phyloP scores from a whole-genome alignment of 2,888 invertebrate species.

The Aleiodes alternator region DNA sequence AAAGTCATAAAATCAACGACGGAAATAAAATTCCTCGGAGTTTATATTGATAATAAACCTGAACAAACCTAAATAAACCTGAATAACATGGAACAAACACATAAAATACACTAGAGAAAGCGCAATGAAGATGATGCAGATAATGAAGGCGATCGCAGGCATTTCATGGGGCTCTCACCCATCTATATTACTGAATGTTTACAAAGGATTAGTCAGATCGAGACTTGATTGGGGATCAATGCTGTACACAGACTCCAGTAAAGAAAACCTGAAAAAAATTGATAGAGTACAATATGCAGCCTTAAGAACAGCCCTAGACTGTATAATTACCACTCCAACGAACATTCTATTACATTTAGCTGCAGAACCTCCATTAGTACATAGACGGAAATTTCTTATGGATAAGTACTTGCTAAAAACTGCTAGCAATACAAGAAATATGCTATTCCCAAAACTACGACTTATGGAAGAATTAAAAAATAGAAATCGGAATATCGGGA shows the following conservation, averaged over 20 bases:
- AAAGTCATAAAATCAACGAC: background rate
- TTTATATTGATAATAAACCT: background rate
- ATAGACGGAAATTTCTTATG: slow-evolving; percentile 34
- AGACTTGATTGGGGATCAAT: slow-evolving; percentile 16
- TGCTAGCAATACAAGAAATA: slow-evolving; percentile 1
- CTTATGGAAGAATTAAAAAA: background rate
- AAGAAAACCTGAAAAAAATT: background rate
- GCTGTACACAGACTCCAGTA: background rate
- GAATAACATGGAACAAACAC: background rate
- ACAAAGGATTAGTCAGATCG: background rate
- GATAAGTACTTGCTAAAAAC: slow-evolving; percentile 17
- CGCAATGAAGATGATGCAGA: slow-evolving; percentile 1
- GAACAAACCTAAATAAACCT: too few relatives aligned
- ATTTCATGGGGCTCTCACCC: slow-evolving; percentile 7
- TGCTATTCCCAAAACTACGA: slow-evolving; percentile 17
- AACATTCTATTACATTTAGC: slow-evolving; percentile 35
- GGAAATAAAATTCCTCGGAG: slow-evolving; percentile 1
- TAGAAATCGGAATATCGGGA: background rate
- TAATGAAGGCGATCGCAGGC: slow-evolving; percentile 1
- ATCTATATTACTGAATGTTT: background rate
- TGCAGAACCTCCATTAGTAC: slow-evolving; percentile 19
- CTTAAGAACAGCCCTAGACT: slow-evolving; percentile 19
- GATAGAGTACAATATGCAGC: slow-evolving; percentile 42
- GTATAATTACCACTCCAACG: slow-evolving; percentile 34
- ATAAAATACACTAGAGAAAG: slow-evolving; percentile 5